phyloP scores from a whole-genome alignment of 2,888 invertebrate genomes.

The Drosophila sordidapex region DNA sequence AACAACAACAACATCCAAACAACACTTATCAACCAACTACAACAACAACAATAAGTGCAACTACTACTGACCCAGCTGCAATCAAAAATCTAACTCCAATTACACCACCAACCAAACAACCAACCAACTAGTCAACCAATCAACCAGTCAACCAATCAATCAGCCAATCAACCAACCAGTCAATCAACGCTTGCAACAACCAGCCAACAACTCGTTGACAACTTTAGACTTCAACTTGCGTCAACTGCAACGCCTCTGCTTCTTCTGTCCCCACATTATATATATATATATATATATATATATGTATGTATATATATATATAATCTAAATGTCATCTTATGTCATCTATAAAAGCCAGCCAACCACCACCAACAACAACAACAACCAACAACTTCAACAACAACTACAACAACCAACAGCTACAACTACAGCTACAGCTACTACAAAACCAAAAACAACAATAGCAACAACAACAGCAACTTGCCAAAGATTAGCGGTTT shows the following conservation, averaged over 20 bases:
- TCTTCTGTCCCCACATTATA: slow-evolving; percentile 45
- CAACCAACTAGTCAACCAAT: slow-evolving; percentile 48
- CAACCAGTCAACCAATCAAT: slow-evolving; percentile 32
- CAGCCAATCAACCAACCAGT: slow-evolving; percentile 13
- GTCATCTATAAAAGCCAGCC: slow-evolving; percentile 60
- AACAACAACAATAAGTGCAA: slow-evolving; percentile 60
- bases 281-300: slow-evolving; percentile 4
- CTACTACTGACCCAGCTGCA: slow-evolving; percentile 56
- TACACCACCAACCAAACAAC: slow-evolving; percentile 50
- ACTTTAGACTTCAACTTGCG: slow-evolving; percentile 49
- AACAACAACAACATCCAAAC: slow-evolving; percentile 26
- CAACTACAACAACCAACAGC: slow-evolving; percentile 22
- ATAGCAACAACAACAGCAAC: slow-evolving; percentile 19
- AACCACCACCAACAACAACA: slow-evolving; percentile 44
- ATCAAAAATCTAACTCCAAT: slow-evolving; percentile 60
- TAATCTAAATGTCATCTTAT: slow-evolving; percentile 42
- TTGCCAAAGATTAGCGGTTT: slow-evolving; percentile 26
- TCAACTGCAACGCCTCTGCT: slow-evolving; percentile 44
- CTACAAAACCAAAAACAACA: slow-evolving; percentile 22
- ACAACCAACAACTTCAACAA: slow-evolving; percentile 27
- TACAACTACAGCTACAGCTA: slow-evolving; percentile 27
- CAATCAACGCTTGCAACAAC: slow-evolving; percentile 46
- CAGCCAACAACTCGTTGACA: slow-evolving; percentile 45
- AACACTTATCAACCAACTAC: slow-evolving; percentile 31
- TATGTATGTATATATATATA: neutral